Evolutionary conservation across 1,140 invertebrate species (phyloP), one percentile per base, ranked within the genome.

Genomic region (Drosophila rufa): DNA sequence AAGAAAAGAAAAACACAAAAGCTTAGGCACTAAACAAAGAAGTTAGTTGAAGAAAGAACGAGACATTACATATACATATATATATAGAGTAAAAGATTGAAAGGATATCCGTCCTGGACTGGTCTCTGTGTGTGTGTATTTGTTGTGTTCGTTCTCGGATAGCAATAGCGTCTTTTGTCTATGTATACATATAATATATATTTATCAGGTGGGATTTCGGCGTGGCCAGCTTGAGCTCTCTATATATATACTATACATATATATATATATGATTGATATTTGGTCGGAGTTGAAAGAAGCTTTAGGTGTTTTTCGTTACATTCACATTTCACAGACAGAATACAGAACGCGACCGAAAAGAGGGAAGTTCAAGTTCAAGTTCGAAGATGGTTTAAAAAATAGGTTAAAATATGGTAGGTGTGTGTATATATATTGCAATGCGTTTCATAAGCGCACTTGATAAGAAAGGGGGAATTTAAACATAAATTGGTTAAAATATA

Each of bases 161-260:
- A 76, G 81, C 81, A 51, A 67, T 85, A 85, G 82, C 82, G 77
- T 86, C 76, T 80, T 84, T 84, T 84, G 43, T 66, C 66, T 55
- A 61, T 73, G 71, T 67, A 80, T 67, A 67, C 67, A 80, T 76
- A 67, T 81, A 68, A 57, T 73, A 74, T 83, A 78, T 83, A 67
- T 68, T 67, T 67, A 56, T 80, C 87, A 89, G 84, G 84, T 87
- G 84, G 84, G 84, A 78, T 84, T 83, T 82, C 75, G 84, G 84
- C 84, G 77, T 87, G 80, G 84, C 84, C 84, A 89, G 84, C 84
- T 87, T 83, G 84, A 87, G 84, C 85, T 87, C 85, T 87, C 77
- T 77, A 82, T 82, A 86, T 76, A 75, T 69, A 68, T 69, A 78
- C 47, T 53, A 27, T 70, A 69, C 50, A 56, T 53, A 19, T 53